Evolutionary conservation across 1,140 invertebrate species (phyloP).

Genomic region (Sarcophaga bullata): DNA sequence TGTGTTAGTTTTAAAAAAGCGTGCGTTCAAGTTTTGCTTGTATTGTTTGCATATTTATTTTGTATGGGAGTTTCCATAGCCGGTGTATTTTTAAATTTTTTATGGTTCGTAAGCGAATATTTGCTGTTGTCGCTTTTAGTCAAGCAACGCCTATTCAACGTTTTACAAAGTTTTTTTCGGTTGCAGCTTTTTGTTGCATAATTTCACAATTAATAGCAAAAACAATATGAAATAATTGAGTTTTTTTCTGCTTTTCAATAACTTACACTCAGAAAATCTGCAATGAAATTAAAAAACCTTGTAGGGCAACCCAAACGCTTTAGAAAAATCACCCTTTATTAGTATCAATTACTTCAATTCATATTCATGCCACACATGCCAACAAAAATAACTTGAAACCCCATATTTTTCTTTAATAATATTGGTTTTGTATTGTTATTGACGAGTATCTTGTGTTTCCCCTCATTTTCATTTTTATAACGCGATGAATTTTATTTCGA

Average conservation of each 20-base stretch:
- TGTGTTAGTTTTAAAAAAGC: not conserved
- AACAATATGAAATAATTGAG: not conserved
- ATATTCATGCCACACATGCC: too few relatives aligned
- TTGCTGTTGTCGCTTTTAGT: not conserved
- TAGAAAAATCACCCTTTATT: too few relatives aligned
- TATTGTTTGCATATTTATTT: not conserved
- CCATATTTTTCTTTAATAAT: too few relatives aligned
- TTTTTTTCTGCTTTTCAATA: not conserved
- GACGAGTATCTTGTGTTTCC: too few relatives aligned
- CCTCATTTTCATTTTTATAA: too few relatives aligned
- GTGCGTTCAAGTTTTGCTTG: not conserved
- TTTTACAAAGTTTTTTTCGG: not conserved
- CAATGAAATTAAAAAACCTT: not conserved
- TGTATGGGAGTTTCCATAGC: not conserved
- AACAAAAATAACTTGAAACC: too few relatives aligned
- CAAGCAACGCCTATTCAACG: not conserved
- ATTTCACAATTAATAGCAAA: not conserved
- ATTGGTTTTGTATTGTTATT: too few relatives aligned
- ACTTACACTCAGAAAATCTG: not conserved
- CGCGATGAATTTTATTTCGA: too few relatives aligned
- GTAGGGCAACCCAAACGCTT: too few relatives aligned
- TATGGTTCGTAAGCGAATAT: not conserved
- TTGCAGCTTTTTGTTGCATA: not conserved
- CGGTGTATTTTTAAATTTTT: not conserved
- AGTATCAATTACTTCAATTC: too few relatives aligned